Conservation (phyloP, 2,797 vertebrate genomes). For the Chiloscyllium punctatum region DNA sequence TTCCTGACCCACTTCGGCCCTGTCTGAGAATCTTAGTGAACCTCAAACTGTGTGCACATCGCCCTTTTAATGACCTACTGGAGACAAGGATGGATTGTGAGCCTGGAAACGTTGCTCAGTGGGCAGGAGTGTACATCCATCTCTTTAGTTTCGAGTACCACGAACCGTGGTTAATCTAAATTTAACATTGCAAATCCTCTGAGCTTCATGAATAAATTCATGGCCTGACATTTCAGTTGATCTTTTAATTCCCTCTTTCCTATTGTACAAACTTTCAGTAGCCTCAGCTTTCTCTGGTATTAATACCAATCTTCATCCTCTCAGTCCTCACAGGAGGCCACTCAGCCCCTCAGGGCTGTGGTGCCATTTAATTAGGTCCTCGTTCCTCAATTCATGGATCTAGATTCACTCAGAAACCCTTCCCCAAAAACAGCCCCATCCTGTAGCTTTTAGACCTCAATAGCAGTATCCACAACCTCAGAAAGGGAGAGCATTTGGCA, state of each 20-base stretch:
- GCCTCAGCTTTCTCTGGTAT: neutral
- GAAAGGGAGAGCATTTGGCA: neutral
- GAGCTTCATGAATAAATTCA: neutral
- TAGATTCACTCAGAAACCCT: accelerated
- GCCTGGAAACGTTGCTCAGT: neutral
- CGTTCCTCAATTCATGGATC: neutral
- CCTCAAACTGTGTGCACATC: neutral
- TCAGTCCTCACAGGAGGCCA: neutral
- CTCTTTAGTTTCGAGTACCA: neutral
- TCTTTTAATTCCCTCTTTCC: neutral
- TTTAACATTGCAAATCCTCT: neutral
- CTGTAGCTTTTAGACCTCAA: no score
- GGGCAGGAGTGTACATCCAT: neutral
- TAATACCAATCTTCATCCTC: neutral
- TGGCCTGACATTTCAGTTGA: neutral
- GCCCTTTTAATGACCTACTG: neutral
- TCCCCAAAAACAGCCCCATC: neutral
- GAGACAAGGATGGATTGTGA: neutral
- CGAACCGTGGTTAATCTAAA: neutral
- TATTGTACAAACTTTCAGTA: neutral
- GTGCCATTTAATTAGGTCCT: neutral
- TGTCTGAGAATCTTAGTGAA: neutral
- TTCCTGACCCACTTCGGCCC: neutral
- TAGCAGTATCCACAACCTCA: neutral
- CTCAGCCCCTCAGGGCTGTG: neutral